A percentile compares a stretch with the other conserved stretches of the same genome.
Conservation (phyloP, 2,888 invertebrate species). For the Hemicrepidius hirtus region DNA sequence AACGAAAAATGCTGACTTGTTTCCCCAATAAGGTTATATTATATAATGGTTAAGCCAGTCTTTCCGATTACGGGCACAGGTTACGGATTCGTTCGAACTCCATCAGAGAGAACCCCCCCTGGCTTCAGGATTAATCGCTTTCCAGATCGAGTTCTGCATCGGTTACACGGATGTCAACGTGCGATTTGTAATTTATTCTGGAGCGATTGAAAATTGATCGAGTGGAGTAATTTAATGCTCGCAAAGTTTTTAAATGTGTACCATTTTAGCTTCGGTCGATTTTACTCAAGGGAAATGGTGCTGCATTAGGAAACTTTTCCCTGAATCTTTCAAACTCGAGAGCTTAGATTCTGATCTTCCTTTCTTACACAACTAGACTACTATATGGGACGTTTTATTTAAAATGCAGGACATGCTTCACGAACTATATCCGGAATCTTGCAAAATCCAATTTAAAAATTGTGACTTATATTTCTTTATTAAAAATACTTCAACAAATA, state of each 20-base stretch:
- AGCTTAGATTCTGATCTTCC: conserved; percentile 29
- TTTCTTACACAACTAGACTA: conserved; percentile 16
- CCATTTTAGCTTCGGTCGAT: conserved; percentile 40
- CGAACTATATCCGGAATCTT: no score
- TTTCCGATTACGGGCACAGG: conserved; percentile 40
- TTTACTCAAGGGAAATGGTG: conserved; percentile 30
- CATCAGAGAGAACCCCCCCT: conserved; percentile 38
- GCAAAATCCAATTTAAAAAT: no score
- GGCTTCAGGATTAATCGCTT: conserved; percentile 51
- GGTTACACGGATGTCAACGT: conserved; percentile 53
- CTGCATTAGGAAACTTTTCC: conserved; percentile 32
- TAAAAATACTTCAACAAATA: no score
- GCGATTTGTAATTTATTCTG: conserved; percentile 53
- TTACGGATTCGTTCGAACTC: conserved; percentile 50
- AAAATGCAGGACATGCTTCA: not conserved
- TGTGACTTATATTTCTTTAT: no score
- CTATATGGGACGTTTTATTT: not conserved
- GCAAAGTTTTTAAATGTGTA: conserved; percentile 48
- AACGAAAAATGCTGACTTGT: conserved; percentile 61
- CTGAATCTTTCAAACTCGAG: conserved; percentile 20
- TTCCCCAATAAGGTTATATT: conserved; percentile 59
- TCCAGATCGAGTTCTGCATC: conserved; percentile 53
- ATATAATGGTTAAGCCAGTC: conserved; percentile 41
- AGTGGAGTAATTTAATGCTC: conserved; percentile 53
- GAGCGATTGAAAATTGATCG: conserved; percentile 53